Evolutionary conservation across 2,113 vertebrate genomes (phyloP).

Genomic region (Edolisoma coerulescens): DNA sequence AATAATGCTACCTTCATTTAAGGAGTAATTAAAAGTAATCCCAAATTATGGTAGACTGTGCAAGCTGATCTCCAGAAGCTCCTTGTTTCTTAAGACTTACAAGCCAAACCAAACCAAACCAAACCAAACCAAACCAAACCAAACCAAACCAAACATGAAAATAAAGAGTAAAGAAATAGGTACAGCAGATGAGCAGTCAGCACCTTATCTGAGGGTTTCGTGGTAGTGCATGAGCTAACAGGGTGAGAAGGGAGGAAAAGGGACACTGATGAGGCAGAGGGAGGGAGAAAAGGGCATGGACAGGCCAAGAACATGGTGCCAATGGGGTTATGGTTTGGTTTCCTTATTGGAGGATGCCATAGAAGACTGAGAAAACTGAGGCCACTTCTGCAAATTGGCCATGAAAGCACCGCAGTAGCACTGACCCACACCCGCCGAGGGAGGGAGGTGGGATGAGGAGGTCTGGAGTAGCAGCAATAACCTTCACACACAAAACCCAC

Average conservation of each 20-base stretch:
- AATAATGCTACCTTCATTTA: neutral
- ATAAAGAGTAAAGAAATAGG: neutral
- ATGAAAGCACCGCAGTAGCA: rapidly evolving
- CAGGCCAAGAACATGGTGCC: rapidly evolving
- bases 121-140: neutral
- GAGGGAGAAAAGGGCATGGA: neutral
- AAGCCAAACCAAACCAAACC: neutral
- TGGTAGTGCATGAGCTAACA: rapidly evolving
- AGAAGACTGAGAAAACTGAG: neutral
- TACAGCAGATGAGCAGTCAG: neutral
- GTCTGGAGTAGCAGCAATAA: neutral
- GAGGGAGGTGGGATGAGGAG: neutral
- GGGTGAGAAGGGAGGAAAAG: neutral
- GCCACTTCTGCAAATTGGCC: rapidly evolving
- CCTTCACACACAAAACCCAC: neutral
- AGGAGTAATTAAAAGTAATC: neutral
- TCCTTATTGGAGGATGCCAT: rapidly evolving
- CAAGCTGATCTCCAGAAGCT: neutral
- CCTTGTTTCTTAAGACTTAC: neutral
- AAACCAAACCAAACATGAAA: neutral
- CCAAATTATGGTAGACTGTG: neutral
- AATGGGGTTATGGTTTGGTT: neutral
- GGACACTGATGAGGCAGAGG: neutral
- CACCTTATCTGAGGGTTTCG: neutral
- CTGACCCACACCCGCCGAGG: rapidly evolving